Percentiles rank a stretch among this genome's conserved stretches.
phyloP scores from a whole-genome alignment of 2,113 vertebrate species.

The Lepus timidus region DNA sequence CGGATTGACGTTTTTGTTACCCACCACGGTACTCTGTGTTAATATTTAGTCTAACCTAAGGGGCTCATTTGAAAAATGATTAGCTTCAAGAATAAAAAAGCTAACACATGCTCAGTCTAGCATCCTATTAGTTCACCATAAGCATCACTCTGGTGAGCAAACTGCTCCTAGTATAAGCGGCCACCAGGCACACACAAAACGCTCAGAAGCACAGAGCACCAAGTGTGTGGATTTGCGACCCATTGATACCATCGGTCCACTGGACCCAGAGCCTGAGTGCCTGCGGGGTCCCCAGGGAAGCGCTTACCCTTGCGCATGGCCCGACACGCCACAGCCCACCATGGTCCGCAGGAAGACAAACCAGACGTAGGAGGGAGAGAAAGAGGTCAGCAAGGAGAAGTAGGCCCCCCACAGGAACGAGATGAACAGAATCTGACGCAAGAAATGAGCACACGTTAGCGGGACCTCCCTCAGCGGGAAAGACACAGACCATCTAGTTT shows the following conservation, averaged over 20 bases:
- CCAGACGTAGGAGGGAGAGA: constrained; percentile 95
- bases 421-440: constrained; percentile 91
- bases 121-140: background rate
- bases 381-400: constrained; percentile 96
- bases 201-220: background rate
- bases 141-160: background rate
- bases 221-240: background rate
- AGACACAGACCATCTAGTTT: background rate
- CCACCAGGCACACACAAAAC: background rate
- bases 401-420: constrained; percentile 96
- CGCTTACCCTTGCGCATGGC: constrained; percentile 94
- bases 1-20: background rate
- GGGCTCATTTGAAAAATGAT: background rate
- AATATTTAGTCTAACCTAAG: background rate
- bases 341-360: constrained; percentile 96
- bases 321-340: constrained; percentile 96
- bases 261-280: fast-evolving
- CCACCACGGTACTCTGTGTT: background rate
- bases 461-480: background rate
- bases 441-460: background rate
- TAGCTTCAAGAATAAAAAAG: background rate
- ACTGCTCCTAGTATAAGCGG: background rate
- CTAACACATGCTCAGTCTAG: fast-evolving
- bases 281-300: fast-evolving
- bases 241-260: fast-evolving